Base-by-base conservation (phyloP, 2,888 invertebrate species). In the Archips crataeganus region DNA sequence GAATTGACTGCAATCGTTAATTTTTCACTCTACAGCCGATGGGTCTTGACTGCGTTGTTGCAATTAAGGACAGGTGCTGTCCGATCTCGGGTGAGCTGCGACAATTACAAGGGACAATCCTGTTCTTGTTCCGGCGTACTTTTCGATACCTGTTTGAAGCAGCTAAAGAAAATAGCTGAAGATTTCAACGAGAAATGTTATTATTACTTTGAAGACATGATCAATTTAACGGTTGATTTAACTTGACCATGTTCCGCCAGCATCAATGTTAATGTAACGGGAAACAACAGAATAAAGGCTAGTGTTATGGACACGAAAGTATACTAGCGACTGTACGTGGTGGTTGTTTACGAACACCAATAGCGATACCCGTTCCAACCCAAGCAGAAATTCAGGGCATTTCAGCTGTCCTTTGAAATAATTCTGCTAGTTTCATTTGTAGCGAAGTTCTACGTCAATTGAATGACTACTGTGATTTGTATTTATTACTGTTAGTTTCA, bases 11-110 rank as follows among this genome's bases (percentile, higher is more conserved):
- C 23, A 23, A 23, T 23, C 23, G 23, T 23, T 23, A 23, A 23
- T 23, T 23, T 23, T 23, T 23, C 23, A 23, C 85, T 85, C 77
- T 75, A 80, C 79, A 79, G 82, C 81, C 85, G 87, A 85, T 88
- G 77, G 80, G 84, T 87, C 79, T 79, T 78, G 81, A 80, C 81
- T 82, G 80, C 82, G 83, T 84, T 75, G 81, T 82, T 81, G 82
- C 87, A 88, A 89, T 89, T 89, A 83, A 82, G 77, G 78, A 83
- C 89, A 90, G 90, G 89, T 91, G 90, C 84, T 72, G 81, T 69
- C 76, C 74, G 77, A 51, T 77, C 78, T 80, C 78, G 79, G 77
- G 78, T 81, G 78, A 62, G 42, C 11, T 62, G 77, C 74, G 75
- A 80, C 83, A 81, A 84, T 85, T 87, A 85, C 80, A 80, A 54